Base-by-base conservation (phyloP, 2,113 vertebrate species). In the Gallinago undulata region DNA sequence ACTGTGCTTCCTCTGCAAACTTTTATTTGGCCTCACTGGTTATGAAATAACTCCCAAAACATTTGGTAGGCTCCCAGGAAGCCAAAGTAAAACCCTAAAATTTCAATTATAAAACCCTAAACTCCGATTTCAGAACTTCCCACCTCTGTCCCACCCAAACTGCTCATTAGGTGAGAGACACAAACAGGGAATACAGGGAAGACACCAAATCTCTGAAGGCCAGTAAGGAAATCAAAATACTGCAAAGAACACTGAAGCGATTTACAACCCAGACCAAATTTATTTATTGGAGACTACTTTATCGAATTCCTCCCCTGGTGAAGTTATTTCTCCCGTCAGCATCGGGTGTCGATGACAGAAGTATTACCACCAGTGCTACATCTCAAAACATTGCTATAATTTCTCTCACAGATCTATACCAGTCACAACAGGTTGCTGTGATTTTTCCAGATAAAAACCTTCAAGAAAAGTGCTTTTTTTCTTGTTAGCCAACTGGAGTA, bases 401-500 rank as follows among this genome's bases (percentile, higher is more conserved):
- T 92, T 84, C 85, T 90, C 85, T 68, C 73, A 12, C 35, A 48
- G 53, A 92, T 86, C 90, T 53, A 72, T 75, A 92, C 45, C 45
- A 87, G 64, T 82, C 89, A 84, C 94, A 92, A 97, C 83, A 95
- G 86, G 95, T 92, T 89, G 80, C 83, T 82, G 69, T 72, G 90
- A 94, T 84, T 89, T 93, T 90, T 92, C 64, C 48, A 75, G 77
- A 90, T 41, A 84, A 94, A 95, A 96, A 94, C n/a, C 88, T 69
- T 31, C 30, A 89, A 87, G 72, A 87, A 93, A 78, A 84, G 35
- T 8, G 60, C 0, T 84, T 94, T 64, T 72, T 85, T 93, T 55
- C 77, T 89, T 76, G 35, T 94, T 79, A 82, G n/a, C 41, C 92
- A 92, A 86, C 80, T 89, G 76, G 68, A 89, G 62, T 39, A 31